Base-by-base conservation (phyloP, 2,888 invertebrate genomes). In the Eugnorisma glareosa region DNA sequence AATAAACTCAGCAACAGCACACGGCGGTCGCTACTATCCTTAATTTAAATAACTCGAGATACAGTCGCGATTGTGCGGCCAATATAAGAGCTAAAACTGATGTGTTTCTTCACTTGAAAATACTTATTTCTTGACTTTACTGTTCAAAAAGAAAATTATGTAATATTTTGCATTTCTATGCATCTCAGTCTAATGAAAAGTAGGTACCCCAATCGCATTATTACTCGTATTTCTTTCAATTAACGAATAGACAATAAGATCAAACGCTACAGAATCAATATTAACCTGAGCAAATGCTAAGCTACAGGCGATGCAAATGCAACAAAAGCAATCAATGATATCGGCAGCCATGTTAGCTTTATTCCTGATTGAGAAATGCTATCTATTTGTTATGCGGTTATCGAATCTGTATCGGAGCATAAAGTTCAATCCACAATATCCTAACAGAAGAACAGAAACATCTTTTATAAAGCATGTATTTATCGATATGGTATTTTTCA, bases 31-130 rank as follows among this genome's bases (percentile, higher is more conserved):
- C 75, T 71, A 61, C 73, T 70, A 64, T 77, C 75, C 81, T 75
- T 87, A 79, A 86, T 86, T 88, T 82, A 82, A 85, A 88, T 79
- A 82, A 85, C 71, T 82, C 81, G 77, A 83, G 87, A 87, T 83
- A 87, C 70, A 79, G 79, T 75, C 68, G 15, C 74, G 75, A 82
- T 81, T 86, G 84, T 84, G n/a, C 64, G n/a, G 37, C 51, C 64
- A 83, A 88, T 88, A 87, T 88, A 88, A 83, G 83, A 72, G 76
- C 88, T 85, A 31, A 59, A 59, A 59, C 31, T 21, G 7, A 59
- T 6, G 28, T 31, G 31, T 59, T 18, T 8, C 1, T 31, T 59
- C 18, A 7, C 18, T 8, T 31, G 2, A 18, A 31, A 15, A 10
- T 31, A 10, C 13, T 31, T 10, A 3, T 13, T 43, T 18, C 21